Evolutionary conservation across 1,140 invertebrate species (phyloP).

Genomic region (Drosophila fuyamai): DNA sequence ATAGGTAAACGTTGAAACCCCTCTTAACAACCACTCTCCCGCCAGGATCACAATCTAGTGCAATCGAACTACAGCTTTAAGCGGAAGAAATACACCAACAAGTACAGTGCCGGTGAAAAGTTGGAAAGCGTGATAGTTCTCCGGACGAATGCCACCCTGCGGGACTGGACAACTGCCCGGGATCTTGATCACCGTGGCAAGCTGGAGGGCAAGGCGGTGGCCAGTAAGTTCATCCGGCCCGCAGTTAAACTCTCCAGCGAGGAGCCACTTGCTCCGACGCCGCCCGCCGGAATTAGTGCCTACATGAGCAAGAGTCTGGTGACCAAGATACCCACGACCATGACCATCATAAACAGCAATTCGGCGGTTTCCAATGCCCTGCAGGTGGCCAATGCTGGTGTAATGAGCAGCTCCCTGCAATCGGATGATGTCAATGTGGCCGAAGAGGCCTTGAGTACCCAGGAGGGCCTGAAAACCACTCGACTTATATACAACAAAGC

Average conservation of each 20-base stretch:
- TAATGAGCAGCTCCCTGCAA: slow-evolving; percentile 50
- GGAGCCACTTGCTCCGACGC: slow-evolving; percentile 5
- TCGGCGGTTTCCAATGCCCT: slow-evolving; percentile 41
- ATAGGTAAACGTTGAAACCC: too few relatives aligned
- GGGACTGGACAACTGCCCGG: slow-evolving; percentile 70
- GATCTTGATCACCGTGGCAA: slow-evolving; percentile 70
- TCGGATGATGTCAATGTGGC: slow-evolving; percentile 71
- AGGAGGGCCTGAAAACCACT: slow-evolving; percentile 40
- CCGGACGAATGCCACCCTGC: slow-evolving; percentile 68
- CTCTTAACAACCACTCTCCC: too few relatives aligned
- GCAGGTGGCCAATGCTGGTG: slow-evolving; percentile 43
- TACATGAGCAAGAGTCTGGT: slow-evolving; percentile 73
- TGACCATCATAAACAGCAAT: slow-evolving; percentile 81
- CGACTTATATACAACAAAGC: slow-evolving; percentile 79
- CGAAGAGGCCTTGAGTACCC: slow-evolving; percentile 13
- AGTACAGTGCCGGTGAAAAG: slow-evolving; percentile 69
- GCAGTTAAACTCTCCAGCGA: slow-evolving; percentile 24
- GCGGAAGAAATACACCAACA: slow-evolving; percentile 79
- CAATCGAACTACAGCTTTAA: slow-evolving; percentile 84
- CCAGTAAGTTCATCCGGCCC: slow-evolving; percentile 56
- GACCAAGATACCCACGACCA: slow-evolving; percentile 75
- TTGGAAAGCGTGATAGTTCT: slow-evolving; percentile 80
- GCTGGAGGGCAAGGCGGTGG: slow-evolving; percentile 42
- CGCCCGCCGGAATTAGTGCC: slow-evolving; percentile 28
- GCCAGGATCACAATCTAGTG: slow-evolving; percentile 82